Percentiles rank a stretch among this genome's conserved stretches.
These are phyloP conservation scores for Cyanoderma ruficeps DNA, from an alignment of 2,113 vertebrate genomes.

Conservation along the genomic window DNA sequence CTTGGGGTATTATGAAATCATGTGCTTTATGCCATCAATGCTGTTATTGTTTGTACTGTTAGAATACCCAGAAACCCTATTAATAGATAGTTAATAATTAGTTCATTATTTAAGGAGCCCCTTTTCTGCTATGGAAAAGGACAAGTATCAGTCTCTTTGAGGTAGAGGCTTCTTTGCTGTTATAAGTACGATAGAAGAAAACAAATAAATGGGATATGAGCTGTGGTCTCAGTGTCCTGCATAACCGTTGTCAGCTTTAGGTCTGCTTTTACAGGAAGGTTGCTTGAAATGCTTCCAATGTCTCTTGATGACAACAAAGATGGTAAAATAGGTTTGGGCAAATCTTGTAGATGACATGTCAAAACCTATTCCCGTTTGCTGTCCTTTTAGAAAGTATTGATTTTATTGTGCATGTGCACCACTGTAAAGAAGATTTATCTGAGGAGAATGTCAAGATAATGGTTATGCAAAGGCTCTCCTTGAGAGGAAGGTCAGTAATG, in stretches of 20 bases:
- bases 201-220: background rate
- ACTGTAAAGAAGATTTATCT: background rate
- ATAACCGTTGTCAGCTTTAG: background rate
- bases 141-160: background rate
- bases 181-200: background rate
- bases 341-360: background rate
- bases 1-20: background rate
- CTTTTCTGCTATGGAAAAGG: background rate
- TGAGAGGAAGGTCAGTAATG: background rate
- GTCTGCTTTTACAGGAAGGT: background rate
- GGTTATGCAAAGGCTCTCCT: background rate
- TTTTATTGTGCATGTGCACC: background rate
- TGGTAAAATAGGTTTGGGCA: background rate
- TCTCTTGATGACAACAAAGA: background rate
- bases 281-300: background rate
- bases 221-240: background rate
- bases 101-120: background rate
- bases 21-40: accelerated
- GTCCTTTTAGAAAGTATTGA: background rate
- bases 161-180: background rate
- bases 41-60: background rate
- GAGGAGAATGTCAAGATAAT: background rate
- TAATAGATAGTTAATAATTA: background rate
- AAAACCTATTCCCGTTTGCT: background rate
- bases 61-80: background rate